A percentile compares a stretch with the other conserved stretches of the same genome.
These are phyloP conservation scores for Ctenodactylus gundi DNA, from an alignment of 2,113 vertebrate genomes.

Conservation along the genomic window DNA sequence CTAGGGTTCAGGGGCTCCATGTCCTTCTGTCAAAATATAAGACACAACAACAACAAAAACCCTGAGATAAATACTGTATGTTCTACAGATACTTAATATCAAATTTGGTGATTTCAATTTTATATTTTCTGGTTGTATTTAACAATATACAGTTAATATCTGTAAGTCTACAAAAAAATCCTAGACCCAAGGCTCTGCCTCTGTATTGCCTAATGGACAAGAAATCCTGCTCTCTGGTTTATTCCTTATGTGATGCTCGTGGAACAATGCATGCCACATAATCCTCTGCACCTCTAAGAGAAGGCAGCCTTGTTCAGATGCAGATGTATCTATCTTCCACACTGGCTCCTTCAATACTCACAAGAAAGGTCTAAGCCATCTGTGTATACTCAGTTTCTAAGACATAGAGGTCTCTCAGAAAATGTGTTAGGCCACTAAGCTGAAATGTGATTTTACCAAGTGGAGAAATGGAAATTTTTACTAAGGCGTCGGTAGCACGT, in stretches of 20 bases:
- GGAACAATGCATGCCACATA: neutral
- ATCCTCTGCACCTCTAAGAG: neutral
- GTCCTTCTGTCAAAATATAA: constrained; percentile 50
- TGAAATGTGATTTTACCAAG: neutral
- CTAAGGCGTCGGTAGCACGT: neutral
- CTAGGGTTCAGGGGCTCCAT: constrained; percentile 77
- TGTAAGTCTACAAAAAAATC: neutral
- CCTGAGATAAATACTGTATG: neutral
- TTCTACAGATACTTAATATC: neutral
- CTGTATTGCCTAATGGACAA: neutral
- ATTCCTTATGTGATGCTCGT: neutral
- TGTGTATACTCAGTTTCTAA: neutral
- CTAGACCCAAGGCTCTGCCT: neutral
- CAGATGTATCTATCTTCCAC: neutral
- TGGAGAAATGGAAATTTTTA: neutral
- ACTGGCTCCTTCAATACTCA: neutral
- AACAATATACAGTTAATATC: neutral
- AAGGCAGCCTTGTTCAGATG: neutral
- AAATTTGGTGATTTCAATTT: neutral
- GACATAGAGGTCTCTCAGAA: neutral
- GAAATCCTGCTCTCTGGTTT: neutral
- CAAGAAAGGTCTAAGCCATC: neutral
- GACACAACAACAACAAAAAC: neutral
- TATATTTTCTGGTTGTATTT: neutral
- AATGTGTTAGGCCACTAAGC: neutral